Evolutionary conservation across 2,797 vertebrate genomes (phyloP).

Genomic region (Cynodonichthys magdalenae): DNA sequence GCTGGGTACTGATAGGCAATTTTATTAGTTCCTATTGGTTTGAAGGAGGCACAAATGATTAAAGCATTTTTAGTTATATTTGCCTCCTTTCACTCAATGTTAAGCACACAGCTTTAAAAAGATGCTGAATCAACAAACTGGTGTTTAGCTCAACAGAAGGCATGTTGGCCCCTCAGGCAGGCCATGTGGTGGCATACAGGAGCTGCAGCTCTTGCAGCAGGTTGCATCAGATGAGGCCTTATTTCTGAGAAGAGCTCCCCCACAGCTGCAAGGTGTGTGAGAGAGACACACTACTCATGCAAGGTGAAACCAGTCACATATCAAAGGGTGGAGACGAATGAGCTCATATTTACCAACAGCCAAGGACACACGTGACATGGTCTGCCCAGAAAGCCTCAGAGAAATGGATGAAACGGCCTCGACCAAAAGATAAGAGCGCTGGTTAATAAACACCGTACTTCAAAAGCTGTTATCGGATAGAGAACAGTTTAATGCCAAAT

Average conservation of each 20-base stretch:
- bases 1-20: too few relatives aligned
- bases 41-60: background rate
- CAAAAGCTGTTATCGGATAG: background rate
- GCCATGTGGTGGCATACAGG: constrained; percentile 16
- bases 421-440: constrained; percentile 55
- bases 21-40: too few relatives aligned
- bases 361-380: constrained; percentile 52
- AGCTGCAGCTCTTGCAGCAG: constrained; percentile 62
- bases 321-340: constrained; percentile 15
- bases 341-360: constrained; percentile 59
- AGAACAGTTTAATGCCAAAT: background rate
- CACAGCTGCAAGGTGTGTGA: background rate
- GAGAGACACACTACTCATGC: background rate
- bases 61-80: background rate
- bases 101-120: background rate
- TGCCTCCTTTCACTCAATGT: background rate
- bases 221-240: constrained; percentile 67
- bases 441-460: constrained; percentile 57
- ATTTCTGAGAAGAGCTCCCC: constrained; percentile 12
- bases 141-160: constrained; percentile 40
- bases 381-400: constrained; percentile 37
- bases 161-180: constrained; percentile 16
- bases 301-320: constrained; percentile 43
- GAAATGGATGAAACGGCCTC: constrained; percentile 48
- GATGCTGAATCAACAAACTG: background rate